Evolutionary conservation across 2,113 vertebrate species (phyloP).

Genomic region (Polypterus bichir): DNA sequence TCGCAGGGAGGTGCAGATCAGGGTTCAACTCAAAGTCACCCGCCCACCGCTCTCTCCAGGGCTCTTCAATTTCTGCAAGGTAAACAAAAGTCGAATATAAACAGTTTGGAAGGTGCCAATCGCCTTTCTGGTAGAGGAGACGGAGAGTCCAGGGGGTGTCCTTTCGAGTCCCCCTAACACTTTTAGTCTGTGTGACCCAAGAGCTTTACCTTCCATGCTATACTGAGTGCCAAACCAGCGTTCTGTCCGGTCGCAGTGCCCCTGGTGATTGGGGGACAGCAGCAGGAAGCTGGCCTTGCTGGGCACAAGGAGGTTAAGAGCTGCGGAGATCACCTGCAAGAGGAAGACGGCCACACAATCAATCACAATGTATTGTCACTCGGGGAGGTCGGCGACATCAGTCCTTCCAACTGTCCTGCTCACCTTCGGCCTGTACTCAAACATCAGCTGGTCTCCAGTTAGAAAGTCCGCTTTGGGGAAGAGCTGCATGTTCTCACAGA

Average conservation of each 20-base stretch:
- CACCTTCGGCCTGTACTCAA: conserved; percentile 77
- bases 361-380: no score
- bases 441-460: conserved; percentile 89
- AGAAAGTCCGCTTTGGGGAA: conserved; percentile 82
- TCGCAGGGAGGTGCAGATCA: conserved; percentile 77
- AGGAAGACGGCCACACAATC: neutral
- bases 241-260: conserved; percentile 73
- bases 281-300: conserved; percentile 82
- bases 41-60: conserved; percentile 72
- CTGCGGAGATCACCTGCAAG: conserved; percentile 69
- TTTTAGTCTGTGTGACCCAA: neutral
- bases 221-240: conserved; percentile 94
- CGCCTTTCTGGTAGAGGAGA: neutral
- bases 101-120: neutral
- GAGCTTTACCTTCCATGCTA: conserved; percentile 67
- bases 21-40: conserved; percentile 62
- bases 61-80: conserved; percentile 58
- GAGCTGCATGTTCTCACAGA: conserved; percentile 95
- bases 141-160: no score
- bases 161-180: neutral
- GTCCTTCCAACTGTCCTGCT: conserved; percentile 2
- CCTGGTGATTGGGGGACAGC: conserved; percentile 83
- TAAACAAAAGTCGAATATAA: neutral
- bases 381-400: no score
- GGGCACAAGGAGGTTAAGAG: conserved; percentile 69